Percentiles rank a stretch among this genome's conserved stretches.
Evolutionary conservation across 2,888 invertebrate genomes (phyloP).

Genomic region (Rhagophthalmus giganteus): DNA sequence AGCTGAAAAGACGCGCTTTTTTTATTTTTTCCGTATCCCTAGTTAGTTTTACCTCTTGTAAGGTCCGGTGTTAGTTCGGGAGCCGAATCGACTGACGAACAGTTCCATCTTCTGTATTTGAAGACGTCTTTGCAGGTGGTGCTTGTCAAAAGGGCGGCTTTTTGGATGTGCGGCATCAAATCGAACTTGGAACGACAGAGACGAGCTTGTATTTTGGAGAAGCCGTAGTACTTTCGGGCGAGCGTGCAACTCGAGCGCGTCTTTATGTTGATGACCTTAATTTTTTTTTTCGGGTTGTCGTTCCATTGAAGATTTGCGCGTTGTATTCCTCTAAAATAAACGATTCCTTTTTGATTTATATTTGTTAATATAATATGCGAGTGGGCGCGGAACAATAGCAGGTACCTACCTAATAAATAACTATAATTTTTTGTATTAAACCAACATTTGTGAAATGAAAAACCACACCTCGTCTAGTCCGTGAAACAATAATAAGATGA

Average conservation of each 20-base stretch:
- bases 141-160: constrained; percentile 70
- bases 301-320: too few relatives aligned
- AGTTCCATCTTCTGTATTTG: constrained; percentile 79
- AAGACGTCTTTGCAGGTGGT: constrained; percentile 73
- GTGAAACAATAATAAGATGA: too few relatives aligned
- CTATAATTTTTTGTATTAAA: too few relatives aligned
- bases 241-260: constrained; percentile 46
- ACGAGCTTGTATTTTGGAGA: constrained; percentile 66
- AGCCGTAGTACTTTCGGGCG: constrained; percentile 52
- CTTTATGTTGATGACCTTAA: too few relatives aligned
- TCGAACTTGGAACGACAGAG: constrained; percentile 68
- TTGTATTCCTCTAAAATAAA: too few relatives aligned
- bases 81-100: constrained; percentile 72
- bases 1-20: constrained; percentile 60
- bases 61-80: constrained; percentile 77
- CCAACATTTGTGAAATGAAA: too few relatives aligned
- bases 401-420: too few relatives aligned
- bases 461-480: too few relatives aligned
- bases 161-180: constrained; percentile 75
- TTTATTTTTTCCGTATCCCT: not conserved
- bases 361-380: too few relatives aligned
- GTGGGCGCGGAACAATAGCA: too few relatives aligned
- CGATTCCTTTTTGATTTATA: too few relatives aligned
- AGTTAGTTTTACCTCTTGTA: constrained; percentile 64
- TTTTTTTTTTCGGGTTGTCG: too few relatives aligned